Evolutionary conservation across 2,113 vertebrate species (phyloP), one percentile per base, ranked within the genome.

Genomic region (Aix galericulata): DNA sequence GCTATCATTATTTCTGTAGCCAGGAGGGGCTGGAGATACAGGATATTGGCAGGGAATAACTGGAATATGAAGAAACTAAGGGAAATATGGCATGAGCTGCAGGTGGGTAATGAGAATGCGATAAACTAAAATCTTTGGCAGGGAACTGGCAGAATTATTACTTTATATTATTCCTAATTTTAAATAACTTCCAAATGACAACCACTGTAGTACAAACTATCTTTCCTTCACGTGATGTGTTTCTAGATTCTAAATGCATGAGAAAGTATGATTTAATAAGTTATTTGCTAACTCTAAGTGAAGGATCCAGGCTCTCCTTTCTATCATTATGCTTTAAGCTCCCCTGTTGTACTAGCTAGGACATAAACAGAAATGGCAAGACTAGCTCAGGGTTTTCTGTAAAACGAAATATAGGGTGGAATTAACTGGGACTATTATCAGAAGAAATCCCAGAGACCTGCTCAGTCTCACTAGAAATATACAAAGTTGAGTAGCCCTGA

Each of bases 111-210:
- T 84, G 62, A 84, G 83, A 91, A 91, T 17, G 46, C 87, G 63
- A 93, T 85, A 95, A 92, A 38, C 55, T 63, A 82, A 91, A 87
- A 79, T 88, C n/a, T 89, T 77, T 77, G 56, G 18, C 75, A 85
- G 44, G 25, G 12, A 76, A 42, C 27, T 87, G 63, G 10, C 58
- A 42, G 60, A 72, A 69, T 44, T 67, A 68, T 64, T 86, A 29
- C 32, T 58, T 89, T 52, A 22, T 72, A 64, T 60, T 93, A 75
- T 59, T 71, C 20, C 11, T 91, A 64, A 82, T 64, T 34, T 60
- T 75, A 92, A 91, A 75, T 71, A 74, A 86, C 48, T 92, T 81
- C 34, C 38, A 78, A 52, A 91, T 86, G 32, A 86, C 69, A 79
- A 11, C 15, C 29, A 64, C 50, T 59, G 44, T 22, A 55, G 40